A percentile compares a stretch with the other conserved stretches of the same genome.
Conservation (phyloP, 1,140 invertebrate genomes). For the Lineus longissimus region DNA sequence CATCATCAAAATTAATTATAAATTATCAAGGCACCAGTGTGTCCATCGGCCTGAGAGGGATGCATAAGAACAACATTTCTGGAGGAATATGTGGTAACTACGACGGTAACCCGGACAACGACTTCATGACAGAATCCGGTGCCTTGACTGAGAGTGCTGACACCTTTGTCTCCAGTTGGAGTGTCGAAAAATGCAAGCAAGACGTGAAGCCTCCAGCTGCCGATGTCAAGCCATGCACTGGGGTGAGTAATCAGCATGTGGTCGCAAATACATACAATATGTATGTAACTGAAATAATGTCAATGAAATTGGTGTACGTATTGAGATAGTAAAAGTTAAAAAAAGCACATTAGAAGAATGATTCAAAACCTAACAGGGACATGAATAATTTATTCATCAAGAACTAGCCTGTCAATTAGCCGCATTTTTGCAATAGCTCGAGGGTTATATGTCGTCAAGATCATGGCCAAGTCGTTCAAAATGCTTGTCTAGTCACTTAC, state of each 20-base stretch:
- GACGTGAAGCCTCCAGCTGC: background rate
- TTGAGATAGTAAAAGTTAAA: too few species aligned
- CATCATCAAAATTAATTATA: background rate
- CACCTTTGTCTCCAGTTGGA: background rate
- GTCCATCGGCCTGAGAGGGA: slow-evolving; percentile 14
- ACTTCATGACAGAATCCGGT: slow-evolving; percentile 9
- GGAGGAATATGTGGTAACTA: slow-evolving; percentile 25
- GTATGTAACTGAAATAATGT: too few species aligned
- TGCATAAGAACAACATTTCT: slow-evolving; percentile 12
- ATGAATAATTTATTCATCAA: too few species aligned
- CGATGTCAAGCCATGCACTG: background rate
- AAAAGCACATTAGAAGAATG: too few species aligned
- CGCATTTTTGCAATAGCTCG: too few species aligned
- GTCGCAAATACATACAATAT: too few species aligned
- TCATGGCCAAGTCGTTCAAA: too few species aligned
- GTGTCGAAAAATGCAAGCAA: background rate
- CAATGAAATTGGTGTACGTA: too few species aligned
- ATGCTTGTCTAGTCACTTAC: too few species aligned
- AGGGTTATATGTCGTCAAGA: too few species aligned
- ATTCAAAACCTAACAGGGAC: too few species aligned
- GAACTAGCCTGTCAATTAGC: too few species aligned
- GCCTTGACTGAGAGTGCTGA: background rate
- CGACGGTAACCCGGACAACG: slow-evolving; percentile 16
- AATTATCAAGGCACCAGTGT: slow-evolving; percentile 18
- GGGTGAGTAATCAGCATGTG: background rate